Conservation (phyloP, 2,888 invertebrate genomes). For the Notocelia uddmanniana region DNA sequence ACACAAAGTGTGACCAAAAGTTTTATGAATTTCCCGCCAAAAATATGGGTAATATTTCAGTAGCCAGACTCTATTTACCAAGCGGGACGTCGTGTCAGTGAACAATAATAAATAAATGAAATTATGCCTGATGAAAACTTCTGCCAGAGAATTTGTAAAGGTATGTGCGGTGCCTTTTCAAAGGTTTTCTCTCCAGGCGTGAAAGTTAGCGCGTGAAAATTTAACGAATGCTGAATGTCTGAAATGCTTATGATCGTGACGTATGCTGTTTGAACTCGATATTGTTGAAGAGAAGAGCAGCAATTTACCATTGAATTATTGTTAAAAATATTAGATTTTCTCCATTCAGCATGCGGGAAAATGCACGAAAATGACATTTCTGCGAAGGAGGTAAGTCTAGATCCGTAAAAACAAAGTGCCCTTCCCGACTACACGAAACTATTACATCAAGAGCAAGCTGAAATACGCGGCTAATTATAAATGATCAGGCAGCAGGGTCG, state of each 20-base stretch:
- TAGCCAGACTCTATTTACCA: too few species aligned
- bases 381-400: too few species aligned
- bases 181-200: background rate
- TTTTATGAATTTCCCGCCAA: too few species aligned
- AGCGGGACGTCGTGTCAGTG: too few species aligned
- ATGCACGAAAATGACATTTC: too few species aligned
- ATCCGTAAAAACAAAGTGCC: too few species aligned
- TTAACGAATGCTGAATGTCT: background rate
- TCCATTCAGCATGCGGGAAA: too few species aligned
- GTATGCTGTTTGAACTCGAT: background rate
- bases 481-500: slow-evolving; percentile 17
- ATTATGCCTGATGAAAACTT: background rate
- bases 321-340: too few species aligned
- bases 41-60: too few species aligned
- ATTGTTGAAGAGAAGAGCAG: background rate
- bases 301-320: too few species aligned
- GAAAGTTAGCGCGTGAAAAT: background rate
- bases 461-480: slow-evolving; percentile 25
- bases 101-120: background rate
- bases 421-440: background rate
- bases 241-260: background rate
- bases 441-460: background rate
- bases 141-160: background rate
- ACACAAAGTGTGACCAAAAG: too few species aligned
- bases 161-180: background rate